A percentile compares a stretch with the other conserved stretches of the same genome.
Conservation (phyloP, 2,797 vertebrate species). For the Pangasius mekongensis region DNA sequence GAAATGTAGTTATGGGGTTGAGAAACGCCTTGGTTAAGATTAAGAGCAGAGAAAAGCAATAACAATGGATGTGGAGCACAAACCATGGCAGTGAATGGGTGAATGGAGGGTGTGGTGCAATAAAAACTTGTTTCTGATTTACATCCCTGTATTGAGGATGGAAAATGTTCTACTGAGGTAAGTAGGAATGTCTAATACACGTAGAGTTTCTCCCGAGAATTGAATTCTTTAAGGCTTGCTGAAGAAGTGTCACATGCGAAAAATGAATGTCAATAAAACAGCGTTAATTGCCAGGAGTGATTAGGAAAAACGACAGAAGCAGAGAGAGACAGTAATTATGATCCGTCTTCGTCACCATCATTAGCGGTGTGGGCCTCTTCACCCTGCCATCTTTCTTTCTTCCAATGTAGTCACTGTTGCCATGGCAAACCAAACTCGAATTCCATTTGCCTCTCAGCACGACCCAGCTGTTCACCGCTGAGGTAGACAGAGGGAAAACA, state of each 20-base stretch:
- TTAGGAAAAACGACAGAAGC: constrained; percentile 55
- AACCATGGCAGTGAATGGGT: neutral
- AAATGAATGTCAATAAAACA: constrained; percentile 48
- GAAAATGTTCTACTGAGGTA: constrained; percentile 15
- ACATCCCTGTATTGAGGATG: neutral
- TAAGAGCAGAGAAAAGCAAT: constrained; percentile 35
- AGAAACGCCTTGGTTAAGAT: constrained; percentile 40
- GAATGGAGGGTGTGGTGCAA: constrained; percentile 13
- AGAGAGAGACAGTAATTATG: constrained; percentile 58
- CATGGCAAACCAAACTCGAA: constrained; percentile 50
- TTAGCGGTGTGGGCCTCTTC: constrained; percentile 49
- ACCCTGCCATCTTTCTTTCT: constrained; percentile 53
- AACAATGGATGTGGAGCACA: constrained; percentile 21
- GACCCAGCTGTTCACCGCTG: constrained; percentile 53
- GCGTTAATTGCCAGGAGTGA: constrained; percentile 53
- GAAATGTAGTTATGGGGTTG: constrained; percentile 30
- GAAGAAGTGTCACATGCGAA: constrained; percentile 25
- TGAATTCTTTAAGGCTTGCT: constrained; percentile 34
- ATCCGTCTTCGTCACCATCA: constrained; percentile 52
- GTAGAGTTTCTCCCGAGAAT: constrained; percentile 6
- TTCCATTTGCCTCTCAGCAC: constrained; percentile 43
- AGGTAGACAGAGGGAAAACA: constrained; percentile 25
- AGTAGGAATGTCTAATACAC: constrained; percentile 3
- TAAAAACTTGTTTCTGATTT: constrained; percentile 17
- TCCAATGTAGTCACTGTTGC: constrained; percentile 45